phyloP scores from a whole-genome alignment of 2,888 invertebrate genomes.

The Rotaria sp. region DNA sequence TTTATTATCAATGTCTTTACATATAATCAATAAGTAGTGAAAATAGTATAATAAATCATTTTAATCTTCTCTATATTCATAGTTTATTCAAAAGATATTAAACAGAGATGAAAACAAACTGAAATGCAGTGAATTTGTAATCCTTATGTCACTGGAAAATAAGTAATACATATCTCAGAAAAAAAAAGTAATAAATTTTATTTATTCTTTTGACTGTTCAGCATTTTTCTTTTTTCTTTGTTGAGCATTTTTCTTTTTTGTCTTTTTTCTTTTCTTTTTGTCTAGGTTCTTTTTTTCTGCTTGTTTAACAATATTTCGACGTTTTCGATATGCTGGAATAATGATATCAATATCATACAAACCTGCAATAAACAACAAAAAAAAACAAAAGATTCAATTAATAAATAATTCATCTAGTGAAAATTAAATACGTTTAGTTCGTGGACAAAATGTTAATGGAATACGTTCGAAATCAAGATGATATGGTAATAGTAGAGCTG shows the following conservation, averaged over 20 bases:
- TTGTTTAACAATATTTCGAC: neutral
- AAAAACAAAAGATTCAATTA: neutral
- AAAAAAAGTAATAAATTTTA: neutral
- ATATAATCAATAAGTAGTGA: no score
- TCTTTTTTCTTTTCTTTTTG: neutral
- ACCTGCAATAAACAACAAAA: neutral
- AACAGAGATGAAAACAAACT: no score
- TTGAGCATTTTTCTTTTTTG: neutral
- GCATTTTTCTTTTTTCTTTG: neutral
- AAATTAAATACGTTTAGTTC: neutral
- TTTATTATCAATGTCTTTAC: no score
- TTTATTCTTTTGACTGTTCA: neutral
- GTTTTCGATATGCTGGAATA: neutral
- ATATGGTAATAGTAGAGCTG: neutral
- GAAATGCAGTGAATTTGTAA: no score
- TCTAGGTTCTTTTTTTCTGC: neutral
- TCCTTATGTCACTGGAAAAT: no score
- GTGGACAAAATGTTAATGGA: constrained; percentile 24
- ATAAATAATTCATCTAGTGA: neutral
- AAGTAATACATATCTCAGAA: no score
- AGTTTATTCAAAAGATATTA: no score
- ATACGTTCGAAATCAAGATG: neutral
- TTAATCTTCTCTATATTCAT: no score
- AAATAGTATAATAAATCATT: no score
- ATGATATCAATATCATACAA: neutral